phyloP scores from a whole-genome alignment of 2,888 invertebrate species.

The Stenichneumon culpator region DNA sequence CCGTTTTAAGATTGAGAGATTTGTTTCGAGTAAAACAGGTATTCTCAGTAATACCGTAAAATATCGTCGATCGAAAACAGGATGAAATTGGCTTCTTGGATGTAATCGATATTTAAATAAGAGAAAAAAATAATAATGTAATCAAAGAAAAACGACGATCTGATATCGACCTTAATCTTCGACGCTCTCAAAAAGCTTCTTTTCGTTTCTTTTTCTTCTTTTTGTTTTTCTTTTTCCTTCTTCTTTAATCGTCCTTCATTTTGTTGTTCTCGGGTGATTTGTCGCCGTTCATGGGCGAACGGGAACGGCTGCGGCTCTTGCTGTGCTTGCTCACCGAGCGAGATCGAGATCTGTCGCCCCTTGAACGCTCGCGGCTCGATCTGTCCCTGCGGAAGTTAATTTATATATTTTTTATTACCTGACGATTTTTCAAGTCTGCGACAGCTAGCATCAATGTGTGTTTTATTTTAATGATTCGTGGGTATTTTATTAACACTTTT shows the following conservation, averaged over 20 bases:
- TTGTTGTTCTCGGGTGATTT: conserved; percentile 82
- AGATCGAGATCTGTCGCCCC: conserved; percentile 83
- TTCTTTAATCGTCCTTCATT: conserved; percentile 79
- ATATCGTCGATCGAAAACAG: conserved; percentile 58
- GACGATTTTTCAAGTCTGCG: background rate
- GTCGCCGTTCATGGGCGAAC: conserved; percentile 84
- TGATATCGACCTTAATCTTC: conserved; percentile 59
- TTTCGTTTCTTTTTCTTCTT: conserved; percentile 32
- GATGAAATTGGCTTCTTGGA: conserved; percentile 77
- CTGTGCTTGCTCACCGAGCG: conserved; percentile 84
- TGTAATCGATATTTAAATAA: conserved; percentile 71
- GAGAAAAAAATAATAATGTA: conserved; percentile 63
- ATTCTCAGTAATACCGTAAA: conserved; percentile 63
- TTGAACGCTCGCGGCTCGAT: conserved; percentile 83
- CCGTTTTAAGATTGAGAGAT: background rate
- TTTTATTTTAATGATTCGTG: background rate
- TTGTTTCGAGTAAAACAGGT: conserved; percentile 46
- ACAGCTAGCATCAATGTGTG: background rate
- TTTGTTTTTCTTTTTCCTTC: background rate
- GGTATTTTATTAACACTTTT: background rate
- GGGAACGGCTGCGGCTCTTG: conserved; percentile 83
- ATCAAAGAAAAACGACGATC: conserved; percentile 63
- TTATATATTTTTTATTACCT: background rate
- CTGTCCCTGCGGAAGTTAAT: conserved; percentile 78
- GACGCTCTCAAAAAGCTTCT: conserved; percentile 50